Base-by-base conservation (phyloP, 2,113 vertebrate genomes). In the Anthoscopus minutus region DNA sequence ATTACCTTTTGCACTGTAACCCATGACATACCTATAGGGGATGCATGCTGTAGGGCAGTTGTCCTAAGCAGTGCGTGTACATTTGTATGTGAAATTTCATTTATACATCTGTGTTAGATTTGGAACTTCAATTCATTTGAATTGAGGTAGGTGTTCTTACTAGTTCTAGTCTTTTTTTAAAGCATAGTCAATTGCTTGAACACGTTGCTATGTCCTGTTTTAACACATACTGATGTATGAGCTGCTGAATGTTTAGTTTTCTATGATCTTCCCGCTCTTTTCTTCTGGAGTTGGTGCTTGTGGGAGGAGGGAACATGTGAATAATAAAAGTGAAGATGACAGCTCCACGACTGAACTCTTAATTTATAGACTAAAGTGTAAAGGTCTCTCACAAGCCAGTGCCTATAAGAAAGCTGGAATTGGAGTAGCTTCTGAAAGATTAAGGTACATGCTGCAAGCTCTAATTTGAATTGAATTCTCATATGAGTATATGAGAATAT, bases 401-500 rank as follows among this genome's bases (percentile, higher is more conserved):
- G 78, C 87, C 54, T 93, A 48, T 94, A 69, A 77, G 74, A 81
- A 83, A 86, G 44, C n/a, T 88, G 50, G 58, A 89, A 62, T 58
- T 91, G 74, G 60, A 95, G 25, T 50, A 42, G 13, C 71, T 96
- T 95, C 60, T 94, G 79, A 80, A 88, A 89, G 47, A 60, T 64
- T 31, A 93, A 72, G 84, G 38, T 66, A 35, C 28, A n/a, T 66
- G 64, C 54, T 81, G 71, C 54, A 73, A 88, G 35, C 64, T 86
- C 24, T 44, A 10, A 70, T 80, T 77, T 77, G 47, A 76, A n/a
- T n/a, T n/a, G n/a, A n/a, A n/a, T n/a, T n/a, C n/a, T n/a, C n/a
- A n/a, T n/a, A n/a, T n/a, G n/a, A n/a, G n/a, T n/a, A n/a, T n/a
- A n/a, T n/a, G n/a, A 84, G 35, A 83, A 37, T 28, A 9, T 19